phyloP scores from a whole-genome alignment of 2,113 vertebrate genomes.

The Salvelinus alpinus region DNA sequence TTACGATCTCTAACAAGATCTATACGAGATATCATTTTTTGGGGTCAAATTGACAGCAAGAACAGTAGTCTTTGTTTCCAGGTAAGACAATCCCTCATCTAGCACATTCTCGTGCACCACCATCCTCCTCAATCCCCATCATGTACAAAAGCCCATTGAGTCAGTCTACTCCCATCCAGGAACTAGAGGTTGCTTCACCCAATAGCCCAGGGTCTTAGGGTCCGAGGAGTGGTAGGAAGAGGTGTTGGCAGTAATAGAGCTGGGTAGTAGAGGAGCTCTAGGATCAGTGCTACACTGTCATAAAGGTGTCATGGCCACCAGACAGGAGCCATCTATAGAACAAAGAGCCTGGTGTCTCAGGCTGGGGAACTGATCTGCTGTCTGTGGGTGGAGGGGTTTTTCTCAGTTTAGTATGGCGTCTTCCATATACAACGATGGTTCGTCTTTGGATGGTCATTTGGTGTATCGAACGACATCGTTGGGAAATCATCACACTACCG shows the following conservation, averaged over 20 bases:
- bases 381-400: neutral
- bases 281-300: conserved; percentile 48
- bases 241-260: conserved; percentile 35
- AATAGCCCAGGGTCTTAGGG: conserved; percentile 29
- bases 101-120: neutral
- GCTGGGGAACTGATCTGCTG: conserved; percentile 32
- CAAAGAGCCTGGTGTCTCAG: conserved; percentile 48
- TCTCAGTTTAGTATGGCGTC: neutral
- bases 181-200: conserved; percentile 34
- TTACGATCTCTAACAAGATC: neutral
- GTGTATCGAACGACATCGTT: neutral
- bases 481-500: neutral
- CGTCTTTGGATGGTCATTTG: too few relatives aligned
- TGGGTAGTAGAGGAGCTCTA: conserved; percentile 24
- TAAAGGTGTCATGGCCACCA: conserved; percentile 54
- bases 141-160: conserved; percentile 42
- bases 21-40: neutral
- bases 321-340: conserved; percentile 37
- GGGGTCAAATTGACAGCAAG: neutral
- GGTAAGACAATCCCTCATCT: neutral
- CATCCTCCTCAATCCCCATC: conserved; percentile 29
- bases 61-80: neutral
- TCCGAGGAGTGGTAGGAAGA: conserved; percentile 32
- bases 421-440: neutral
- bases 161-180: conserved; percentile 10